Percentiles rank a stretch among this genome's conserved stretches.
Evolutionary conservation across 2,113 vertebrate species (phyloP).

Genomic region (Vanacampus margaritifer): DNA sequence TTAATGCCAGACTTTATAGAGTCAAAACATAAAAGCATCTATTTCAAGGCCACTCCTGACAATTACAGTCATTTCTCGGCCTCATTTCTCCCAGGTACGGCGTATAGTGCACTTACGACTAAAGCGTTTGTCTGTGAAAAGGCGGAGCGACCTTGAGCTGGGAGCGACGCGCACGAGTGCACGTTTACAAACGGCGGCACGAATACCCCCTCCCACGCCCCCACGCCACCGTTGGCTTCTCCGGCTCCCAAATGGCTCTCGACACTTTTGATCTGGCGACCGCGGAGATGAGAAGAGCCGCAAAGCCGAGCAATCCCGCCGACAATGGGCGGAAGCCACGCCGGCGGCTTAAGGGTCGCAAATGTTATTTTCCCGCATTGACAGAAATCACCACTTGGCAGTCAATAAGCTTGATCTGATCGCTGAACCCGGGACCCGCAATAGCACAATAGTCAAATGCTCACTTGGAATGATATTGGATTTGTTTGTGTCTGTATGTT

Average conservation of each 20-base stretch:
- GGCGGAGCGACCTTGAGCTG: slow-evolving; percentile 53
- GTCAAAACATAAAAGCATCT: not conserved
- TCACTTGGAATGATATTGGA: not conserved
- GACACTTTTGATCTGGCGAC: slow-evolving; percentile 53
- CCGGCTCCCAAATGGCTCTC: slow-evolving; percentile 50
- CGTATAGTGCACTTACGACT: slow-evolving; percentile 32
- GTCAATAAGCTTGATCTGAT: slow-evolving; percentile 3
- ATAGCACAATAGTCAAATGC: not conserved
- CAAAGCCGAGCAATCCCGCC: slow-evolving; percentile 41
- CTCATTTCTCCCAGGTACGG: slow-evolving; percentile 18
- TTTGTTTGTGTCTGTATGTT: not conserved
- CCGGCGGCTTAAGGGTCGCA: slow-evolving; percentile 17
- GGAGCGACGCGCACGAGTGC: slow-evolving; percentile 24
- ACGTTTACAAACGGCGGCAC: slow-evolving; percentile 35
- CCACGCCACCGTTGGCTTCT: slow-evolving; percentile 50
- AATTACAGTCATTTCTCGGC: slow-evolving; percentile 19
- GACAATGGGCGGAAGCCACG: slow-evolving; percentile 36
- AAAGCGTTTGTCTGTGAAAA: slow-evolving; percentile 40
- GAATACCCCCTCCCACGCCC: slow-evolving; percentile 39
- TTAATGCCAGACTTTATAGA: slow-evolving; percentile 3
- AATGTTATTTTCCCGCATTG: slow-evolving; percentile 20
- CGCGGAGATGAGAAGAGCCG: slow-evolving; percentile 42
- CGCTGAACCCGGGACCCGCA: not conserved
- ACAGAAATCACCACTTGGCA: slow-evolving; percentile 9
- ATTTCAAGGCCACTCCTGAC: slow-evolving; percentile 9